A percentile compares a stretch with the other conserved stretches of the same genome.
phyloP scores from a whole-genome alignment of 92 coral and sea anemone species.

The Metridium senile region DNA sequence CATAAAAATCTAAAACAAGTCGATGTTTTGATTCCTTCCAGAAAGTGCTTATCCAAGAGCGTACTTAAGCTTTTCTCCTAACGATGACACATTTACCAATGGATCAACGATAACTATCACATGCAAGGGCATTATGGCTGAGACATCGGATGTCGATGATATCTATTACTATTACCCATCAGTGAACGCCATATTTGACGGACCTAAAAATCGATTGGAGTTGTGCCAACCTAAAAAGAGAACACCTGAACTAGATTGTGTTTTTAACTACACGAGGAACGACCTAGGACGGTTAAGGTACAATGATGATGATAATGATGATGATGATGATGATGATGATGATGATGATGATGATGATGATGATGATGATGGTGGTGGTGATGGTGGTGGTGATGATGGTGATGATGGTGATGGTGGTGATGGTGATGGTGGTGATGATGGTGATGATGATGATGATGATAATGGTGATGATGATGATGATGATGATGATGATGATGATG shows the following conservation, averaged over 20 bases:
- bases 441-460: not conserved
- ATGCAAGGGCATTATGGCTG: not conserved
- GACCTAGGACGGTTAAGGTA: not conserved
- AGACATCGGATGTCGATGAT: not conserved
- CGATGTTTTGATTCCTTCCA: not conserved
- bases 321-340: not conserved
- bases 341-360: not conserved
- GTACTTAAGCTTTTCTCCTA: not conserved
- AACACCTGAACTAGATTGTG: not conserved
- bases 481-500: not conserved
- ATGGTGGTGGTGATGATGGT: not conserved
- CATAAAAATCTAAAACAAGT: not conserved
- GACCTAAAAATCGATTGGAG: not conserved
- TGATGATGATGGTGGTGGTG: not conserved
- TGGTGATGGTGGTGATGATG: not conserved
- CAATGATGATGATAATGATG: not conserved
- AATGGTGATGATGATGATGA: not conserved
- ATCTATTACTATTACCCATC: not conserved
- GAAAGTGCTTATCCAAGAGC: not conserved
- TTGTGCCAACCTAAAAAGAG: not conserved
- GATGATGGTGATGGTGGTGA: not conserved
- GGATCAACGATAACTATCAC: not conserved
- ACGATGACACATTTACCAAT: conserved; percentile 2
- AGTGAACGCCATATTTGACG: not conserved
- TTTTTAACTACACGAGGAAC: not conserved